A percentile compares a stretch with the other conserved stretches of the same genome.
These are phyloP conservation scores for Oreochromis tanganicae DNA, from an alignment of 2,113 vertebrate genomes.

Conservation along the genomic window DNA sequence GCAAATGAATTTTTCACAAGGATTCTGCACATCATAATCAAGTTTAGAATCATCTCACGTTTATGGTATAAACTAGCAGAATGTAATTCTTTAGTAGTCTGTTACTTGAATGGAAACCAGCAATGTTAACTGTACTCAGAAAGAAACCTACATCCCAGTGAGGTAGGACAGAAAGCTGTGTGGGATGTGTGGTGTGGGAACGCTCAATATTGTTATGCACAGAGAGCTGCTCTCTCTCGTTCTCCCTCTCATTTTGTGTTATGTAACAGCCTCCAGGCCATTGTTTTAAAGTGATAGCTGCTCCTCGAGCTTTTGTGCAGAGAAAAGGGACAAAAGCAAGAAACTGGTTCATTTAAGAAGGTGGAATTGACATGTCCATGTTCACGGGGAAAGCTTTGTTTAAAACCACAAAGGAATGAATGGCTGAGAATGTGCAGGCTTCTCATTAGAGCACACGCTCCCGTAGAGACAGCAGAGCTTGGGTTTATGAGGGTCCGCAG, in stretches of 20 bases:
- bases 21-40: neutral
- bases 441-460: neutral
- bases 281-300: conserved; percentile 29
- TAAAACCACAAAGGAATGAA: neutral
- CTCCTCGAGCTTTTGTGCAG: neutral
- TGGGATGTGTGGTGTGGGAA: conserved; percentile 43
- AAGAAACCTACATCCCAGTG: conserved; percentile 11
- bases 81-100: neutral
- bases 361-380: neutral
- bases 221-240: conserved; percentile 26
- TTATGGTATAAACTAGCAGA: neutral
- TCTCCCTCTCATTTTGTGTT: conserved; percentile 13
- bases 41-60: neutral
- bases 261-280: conserved; percentile 42
- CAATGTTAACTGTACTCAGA: neutral
- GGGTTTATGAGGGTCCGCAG: neutral
- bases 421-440: neutral
- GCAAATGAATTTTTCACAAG: neutral
- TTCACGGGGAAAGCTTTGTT: neutral
- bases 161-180: conserved; percentile 10
- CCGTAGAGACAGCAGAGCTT: neutral
- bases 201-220: conserved; percentile 13
- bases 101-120: neutral
- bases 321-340: neutral
- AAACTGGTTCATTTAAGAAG: neutral